Conservation (phyloP, 2,113 vertebrate species). For the Mobula hypostoma region DNA sequence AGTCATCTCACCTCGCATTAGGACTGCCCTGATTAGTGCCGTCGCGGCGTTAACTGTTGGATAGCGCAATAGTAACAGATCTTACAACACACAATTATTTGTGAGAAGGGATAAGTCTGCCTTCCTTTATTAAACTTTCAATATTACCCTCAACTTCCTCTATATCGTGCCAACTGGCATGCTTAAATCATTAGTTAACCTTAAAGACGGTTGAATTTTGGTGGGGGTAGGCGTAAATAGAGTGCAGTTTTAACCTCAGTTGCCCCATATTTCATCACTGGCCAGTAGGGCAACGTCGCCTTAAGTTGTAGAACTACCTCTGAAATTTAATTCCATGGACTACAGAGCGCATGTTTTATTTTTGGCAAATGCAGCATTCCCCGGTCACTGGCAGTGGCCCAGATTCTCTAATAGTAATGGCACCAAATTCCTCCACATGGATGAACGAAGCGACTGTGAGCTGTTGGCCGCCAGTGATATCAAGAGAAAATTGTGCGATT, state of each 20-base stretch:
- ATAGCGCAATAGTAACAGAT: not conserved
- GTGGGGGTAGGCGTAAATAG: not conserved
- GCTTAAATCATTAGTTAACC: not conserved
- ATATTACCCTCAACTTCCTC: not conserved
- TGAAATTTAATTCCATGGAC: no score
- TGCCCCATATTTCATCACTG: no score
- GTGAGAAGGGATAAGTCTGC: not conserved
- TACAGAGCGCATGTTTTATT: no score
- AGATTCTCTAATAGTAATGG: no score
- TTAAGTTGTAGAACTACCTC: no score
- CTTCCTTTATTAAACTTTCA: not conserved
- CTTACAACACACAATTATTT: not conserved
- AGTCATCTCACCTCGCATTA: not conserved
- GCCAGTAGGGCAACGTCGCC: no score
- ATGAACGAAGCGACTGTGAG: no score
- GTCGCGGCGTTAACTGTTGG: not conserved
- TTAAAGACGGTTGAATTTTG: not conserved
- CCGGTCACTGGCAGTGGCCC: no score
- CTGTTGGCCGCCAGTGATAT: no score
- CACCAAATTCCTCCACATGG: no score
- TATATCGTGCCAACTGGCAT: not conserved
- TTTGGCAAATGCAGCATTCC: no score
- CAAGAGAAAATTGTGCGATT: no score
- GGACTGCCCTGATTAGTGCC: not conserved
- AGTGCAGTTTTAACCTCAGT: not conserved